Conservation (phyloP, 2,797 vertebrate genomes). For the Cottoperca gobio region DNA sequence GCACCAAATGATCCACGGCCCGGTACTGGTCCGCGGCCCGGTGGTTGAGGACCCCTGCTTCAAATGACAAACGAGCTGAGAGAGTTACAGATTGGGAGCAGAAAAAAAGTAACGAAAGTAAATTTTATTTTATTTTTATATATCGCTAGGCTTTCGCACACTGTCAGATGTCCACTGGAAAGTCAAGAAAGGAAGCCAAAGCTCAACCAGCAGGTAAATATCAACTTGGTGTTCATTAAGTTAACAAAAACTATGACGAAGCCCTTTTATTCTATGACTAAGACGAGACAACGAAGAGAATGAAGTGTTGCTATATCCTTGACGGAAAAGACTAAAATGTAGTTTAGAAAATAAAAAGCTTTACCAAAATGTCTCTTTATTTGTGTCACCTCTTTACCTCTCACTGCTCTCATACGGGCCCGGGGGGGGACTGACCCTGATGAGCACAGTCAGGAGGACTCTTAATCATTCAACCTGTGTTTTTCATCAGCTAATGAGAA, state of each 20-base stretch:
- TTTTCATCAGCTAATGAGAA: neutral
- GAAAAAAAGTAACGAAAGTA: neutral
- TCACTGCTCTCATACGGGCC: no score
- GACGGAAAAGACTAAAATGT: no score
- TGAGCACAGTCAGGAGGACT: no score
- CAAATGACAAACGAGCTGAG: neutral
- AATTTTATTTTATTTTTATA: neutral
- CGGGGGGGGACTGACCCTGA: neutral
- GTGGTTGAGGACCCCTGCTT: no score
- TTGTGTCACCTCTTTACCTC: no score
- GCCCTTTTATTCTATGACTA: neutral
- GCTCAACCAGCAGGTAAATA: constrained; percentile 25
- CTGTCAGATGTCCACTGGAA: constrained; percentile 72
- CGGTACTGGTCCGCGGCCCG: no score
- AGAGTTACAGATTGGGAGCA: neutral
- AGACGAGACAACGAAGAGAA: no score
- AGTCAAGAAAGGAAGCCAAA: constrained; percentile 54
- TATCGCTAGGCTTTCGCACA: constrained; percentile 75
- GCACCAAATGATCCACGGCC: no score
- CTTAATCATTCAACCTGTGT: neutral
- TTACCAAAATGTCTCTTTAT: no score
- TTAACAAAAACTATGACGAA: neutral
- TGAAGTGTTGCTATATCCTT: no score
- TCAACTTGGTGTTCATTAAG: neutral
- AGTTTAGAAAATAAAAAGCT: neutral